Percentiles rank a stretch among this genome's conserved stretches.
Conservation (phyloP, 2,797 vertebrate species). For the Periparus ater region DNA sequence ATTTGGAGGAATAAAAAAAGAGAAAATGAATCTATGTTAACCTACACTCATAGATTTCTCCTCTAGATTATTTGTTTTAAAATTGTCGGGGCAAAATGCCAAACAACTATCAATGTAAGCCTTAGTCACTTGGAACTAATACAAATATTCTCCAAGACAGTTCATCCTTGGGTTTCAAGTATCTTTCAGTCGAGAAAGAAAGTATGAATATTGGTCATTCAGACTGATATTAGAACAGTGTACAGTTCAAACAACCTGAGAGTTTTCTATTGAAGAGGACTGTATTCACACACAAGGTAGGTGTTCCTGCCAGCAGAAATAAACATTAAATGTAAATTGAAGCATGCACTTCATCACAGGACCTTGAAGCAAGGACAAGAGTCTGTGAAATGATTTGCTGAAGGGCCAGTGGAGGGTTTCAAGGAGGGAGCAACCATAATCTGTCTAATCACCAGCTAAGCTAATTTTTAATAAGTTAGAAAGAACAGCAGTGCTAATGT, state of each 20-base stretch:
- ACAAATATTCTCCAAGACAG: background rate
- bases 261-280: background rate
- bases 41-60: background rate
- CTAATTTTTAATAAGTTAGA: slow-evolving; percentile 12
- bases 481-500: background rate
- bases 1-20: background rate
- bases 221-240: background rate
- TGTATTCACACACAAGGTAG: background rate
- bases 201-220: background rate
- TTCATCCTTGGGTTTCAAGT: background rate
- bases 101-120: background rate
- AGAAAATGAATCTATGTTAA: background rate
- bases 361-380: background rate
- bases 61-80: background rate
- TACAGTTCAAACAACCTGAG: background rate
- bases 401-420: background rate
- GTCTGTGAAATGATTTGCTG: background rate
- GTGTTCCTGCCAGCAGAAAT: background rate
- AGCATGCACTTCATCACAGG: background rate
- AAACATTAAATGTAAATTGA: background rate
- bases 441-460: background rate
- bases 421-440: background rate
- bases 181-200: background rate
- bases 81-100: background rate
- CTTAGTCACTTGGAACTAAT: background rate